Conservation (phyloP, 92 coral and sea anemone genomes). For the Heteractis magnifica region DNA sequence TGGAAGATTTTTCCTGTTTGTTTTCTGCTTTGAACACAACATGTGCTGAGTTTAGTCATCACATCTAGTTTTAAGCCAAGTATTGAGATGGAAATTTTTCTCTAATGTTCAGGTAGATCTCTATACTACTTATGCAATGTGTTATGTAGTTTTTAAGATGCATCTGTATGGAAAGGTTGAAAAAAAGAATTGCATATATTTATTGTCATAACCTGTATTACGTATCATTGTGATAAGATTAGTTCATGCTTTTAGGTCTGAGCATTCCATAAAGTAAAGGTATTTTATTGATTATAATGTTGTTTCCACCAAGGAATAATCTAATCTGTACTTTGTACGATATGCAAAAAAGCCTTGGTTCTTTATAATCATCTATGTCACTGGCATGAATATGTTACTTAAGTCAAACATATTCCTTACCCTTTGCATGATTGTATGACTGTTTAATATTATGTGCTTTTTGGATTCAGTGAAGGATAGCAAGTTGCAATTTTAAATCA, state of each 20-base stretch:
- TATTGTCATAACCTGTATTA: no score
- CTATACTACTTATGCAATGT: neutral
- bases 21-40: neutral
- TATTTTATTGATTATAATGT: neutral
- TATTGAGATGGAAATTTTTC: constrained; percentile 20
- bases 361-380: neutral
- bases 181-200: no score
- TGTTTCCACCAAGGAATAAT: neutral
- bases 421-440: neutral
- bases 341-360: neutral
- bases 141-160: neutral
- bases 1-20: neutral
- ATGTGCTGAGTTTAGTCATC: neutral
- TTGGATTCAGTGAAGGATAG: neutral
- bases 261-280: neutral
- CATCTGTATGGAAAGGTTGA: neutral
- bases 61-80: constrained; percentile 9
- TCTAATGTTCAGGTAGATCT: neutral
- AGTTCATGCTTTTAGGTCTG: neutral
- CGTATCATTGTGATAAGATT: no score
- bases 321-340: neutral
- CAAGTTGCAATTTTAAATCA: neutral
- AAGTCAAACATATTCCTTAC: no score
- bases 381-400: neutral
- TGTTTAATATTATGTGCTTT: neutral